Percentiles rank a stretch among this genome's conserved stretches.
These are phyloP conservation scores for Psilopogon haemacephalus DNA, from an alignment of 2,113 vertebrate species.

Conservation along the genomic window DNA sequence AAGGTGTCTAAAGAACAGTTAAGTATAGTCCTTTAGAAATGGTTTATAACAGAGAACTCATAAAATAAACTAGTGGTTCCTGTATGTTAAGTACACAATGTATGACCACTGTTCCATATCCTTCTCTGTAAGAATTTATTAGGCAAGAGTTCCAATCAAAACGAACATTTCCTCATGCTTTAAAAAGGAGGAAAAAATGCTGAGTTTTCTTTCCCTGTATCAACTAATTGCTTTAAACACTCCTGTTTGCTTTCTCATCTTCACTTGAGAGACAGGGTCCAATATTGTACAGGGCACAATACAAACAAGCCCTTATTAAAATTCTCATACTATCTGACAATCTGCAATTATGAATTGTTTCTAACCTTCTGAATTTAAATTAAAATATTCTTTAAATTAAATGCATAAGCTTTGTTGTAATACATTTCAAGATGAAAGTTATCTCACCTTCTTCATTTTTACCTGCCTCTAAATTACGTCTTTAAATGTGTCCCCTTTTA, in stretches of 20 bases:
- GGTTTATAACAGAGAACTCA: background rate
- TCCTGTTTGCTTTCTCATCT: background rate
- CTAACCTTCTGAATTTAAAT: background rate
- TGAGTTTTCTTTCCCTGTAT: background rate
- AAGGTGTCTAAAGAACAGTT: background rate
- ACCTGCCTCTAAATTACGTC: background rate
- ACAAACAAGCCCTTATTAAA: background rate
- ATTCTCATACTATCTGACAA: background rate
- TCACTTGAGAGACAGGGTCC: background rate
- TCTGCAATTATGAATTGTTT: background rate
- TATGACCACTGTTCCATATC: rapidly evolving
- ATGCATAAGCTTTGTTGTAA: background rate
- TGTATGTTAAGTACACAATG: background rate
- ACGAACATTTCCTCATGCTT: background rate
- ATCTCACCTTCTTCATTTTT: background rate
- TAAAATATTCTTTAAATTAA: background rate
- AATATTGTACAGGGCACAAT: background rate
- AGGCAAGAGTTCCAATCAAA: background rate
- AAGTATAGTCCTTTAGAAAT: background rate
- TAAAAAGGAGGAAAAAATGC: background rate
- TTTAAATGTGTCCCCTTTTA: background rate
- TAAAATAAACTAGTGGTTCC: background rate
- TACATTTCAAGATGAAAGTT: background rate
- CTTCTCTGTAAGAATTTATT: background rate
- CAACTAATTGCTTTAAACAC: background rate